A percentile compares a stretch with the other conserved stretches of the same genome.
Conservation (phyloP, 2,888 invertebrate genomes). For the Pachycephus smyrnensis region DNA sequence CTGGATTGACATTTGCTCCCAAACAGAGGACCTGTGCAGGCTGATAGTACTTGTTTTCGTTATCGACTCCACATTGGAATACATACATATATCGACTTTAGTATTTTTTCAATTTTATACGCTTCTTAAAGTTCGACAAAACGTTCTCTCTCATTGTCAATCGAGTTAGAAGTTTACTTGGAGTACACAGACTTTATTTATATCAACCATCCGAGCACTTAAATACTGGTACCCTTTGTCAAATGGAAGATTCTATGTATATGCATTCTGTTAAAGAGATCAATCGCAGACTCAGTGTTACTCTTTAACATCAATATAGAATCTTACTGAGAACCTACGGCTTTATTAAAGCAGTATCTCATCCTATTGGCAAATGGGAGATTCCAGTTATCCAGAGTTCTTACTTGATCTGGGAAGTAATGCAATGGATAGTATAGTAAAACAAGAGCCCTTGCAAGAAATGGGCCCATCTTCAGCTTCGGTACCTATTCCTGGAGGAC, state of each 20-base stretch:
- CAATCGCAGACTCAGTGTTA: not conserved
- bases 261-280: not conserved
- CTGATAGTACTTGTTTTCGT: not conserved
- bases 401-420: constrained; percentile 44
- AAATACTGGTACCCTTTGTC: not conserved
- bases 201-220: not conserved
- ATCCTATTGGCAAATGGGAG: constrained; percentile 43
- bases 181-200: not conserved
- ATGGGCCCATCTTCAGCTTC: constrained; percentile 60
- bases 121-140: not conserved
- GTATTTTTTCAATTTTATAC: not conserved
- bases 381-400: constrained; percentile 51
- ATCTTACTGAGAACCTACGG: not conserved
- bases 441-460: constrained; percentile 55
- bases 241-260: not conserved
- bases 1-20: not conserved
- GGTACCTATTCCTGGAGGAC: constrained; percentile 63
- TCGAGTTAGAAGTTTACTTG: not conserved
- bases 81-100: not conserved
- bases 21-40: not conserved
- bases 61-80: not conserved
- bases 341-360: not conserved
- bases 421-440: constrained; percentile 51
- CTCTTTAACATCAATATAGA: constrained; percentile 1
- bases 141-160: not conserved